Percentiles rank a stretch among this genome's conserved stretches.
These are phyloP conservation scores for Chrysopa pallens DNA, from an alignment of 1,140 invertebrate species.

Conservation along the genomic window DNA sequence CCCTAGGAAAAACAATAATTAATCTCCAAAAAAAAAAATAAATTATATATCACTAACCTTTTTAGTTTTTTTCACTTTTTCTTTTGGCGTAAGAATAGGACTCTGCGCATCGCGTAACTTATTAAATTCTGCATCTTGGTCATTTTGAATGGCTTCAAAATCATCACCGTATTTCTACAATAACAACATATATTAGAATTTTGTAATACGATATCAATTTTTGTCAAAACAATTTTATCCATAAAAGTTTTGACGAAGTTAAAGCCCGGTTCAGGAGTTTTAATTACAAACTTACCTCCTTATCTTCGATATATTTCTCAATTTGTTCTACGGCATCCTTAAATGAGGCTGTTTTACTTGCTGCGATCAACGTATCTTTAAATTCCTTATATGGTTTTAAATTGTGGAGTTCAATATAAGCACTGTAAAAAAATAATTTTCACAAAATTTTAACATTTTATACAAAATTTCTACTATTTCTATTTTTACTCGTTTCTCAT, in stretches of 20 bases:
- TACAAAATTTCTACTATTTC: background rate
- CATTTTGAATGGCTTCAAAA: slow-evolving; percentile 5
- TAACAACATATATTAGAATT: background rate
- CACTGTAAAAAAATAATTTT: slow-evolving; percentile 36
- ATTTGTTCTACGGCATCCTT: slow-evolving; percentile 75
- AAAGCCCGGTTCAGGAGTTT: slow-evolving; percentile 1
- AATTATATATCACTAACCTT: slow-evolving; percentile 17
- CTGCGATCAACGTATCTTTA: slow-evolving; percentile 61
- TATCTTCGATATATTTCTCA: slow-evolving; percentile 62
- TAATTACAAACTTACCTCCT: slow-evolving; percentile 32
- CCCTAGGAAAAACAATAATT: too few relatives aligned
- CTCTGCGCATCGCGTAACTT: slow-evolving; percentile 35
- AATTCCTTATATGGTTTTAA: slow-evolving; percentile 69
- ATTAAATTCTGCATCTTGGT: slow-evolving; percentile 47
- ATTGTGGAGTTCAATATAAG: slow-evolving; percentile 75
- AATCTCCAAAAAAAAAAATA: too few relatives aligned
- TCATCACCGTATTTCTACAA: background rate
- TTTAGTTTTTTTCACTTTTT: slow-evolving; percentile 9
- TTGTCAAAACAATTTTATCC: background rate
- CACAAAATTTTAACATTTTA: background rate
- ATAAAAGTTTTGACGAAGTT: slow-evolving; percentile 11
- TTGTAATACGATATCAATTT: background rate
- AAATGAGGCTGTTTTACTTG: slow-evolving; percentile 60
- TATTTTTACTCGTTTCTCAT: too few relatives aligned
- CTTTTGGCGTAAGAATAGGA: slow-evolving; percentile 5